These are phyloP conservation scores for Caenorhabditis macrosperma DNA, from an alignment of 2,888 invertebrate genomes.

Conservation along the genomic window DNA sequence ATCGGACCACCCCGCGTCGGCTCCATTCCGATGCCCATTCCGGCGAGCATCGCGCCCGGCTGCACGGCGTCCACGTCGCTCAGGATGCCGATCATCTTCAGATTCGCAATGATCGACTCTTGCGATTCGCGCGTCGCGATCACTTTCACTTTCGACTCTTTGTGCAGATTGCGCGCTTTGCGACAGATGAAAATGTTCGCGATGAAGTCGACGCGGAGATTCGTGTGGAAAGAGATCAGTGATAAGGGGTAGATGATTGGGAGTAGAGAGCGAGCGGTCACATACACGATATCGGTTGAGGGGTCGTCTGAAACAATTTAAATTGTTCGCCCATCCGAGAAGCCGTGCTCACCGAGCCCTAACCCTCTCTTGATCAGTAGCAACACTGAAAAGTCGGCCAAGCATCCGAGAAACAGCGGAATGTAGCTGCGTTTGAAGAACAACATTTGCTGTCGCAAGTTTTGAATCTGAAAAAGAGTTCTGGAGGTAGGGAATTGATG, in stretches of 20 bases:
- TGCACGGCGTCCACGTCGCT: conserved; percentile 36
- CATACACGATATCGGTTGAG: conserved; percentile 16
- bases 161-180: conserved; percentile 50
- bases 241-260: conserved; percentile 41
- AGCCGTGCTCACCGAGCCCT: conserved; percentile 4
- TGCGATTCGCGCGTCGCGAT: conserved; percentile 59
- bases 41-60: conserved; percentile 1
- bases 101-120: conserved; percentile 63
- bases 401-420: conserved; percentile 17
- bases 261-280: conserved; percentile 15
- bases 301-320: conserved; percentile 22
- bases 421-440: conserved; percentile 30
- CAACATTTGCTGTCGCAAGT: not conserved
- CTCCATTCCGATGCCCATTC: no score
- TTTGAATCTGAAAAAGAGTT: conserved; percentile 46
- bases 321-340: not conserved
- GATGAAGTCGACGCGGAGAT: conserved; percentile 39
- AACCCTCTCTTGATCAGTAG: conserved; percentile 17
- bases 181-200: conserved; percentile 49
- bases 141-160: conserved; percentile 57
- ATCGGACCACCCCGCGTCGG: not conserved
- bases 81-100: conserved; percentile 65
- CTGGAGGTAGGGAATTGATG: conserved; percentile 73
- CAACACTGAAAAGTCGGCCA: conserved; percentile 10
- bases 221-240: conserved; percentile 22